Conservation (phyloP, 2,797 vertebrate species). For the Halcyon smyrnensis region DNA sequence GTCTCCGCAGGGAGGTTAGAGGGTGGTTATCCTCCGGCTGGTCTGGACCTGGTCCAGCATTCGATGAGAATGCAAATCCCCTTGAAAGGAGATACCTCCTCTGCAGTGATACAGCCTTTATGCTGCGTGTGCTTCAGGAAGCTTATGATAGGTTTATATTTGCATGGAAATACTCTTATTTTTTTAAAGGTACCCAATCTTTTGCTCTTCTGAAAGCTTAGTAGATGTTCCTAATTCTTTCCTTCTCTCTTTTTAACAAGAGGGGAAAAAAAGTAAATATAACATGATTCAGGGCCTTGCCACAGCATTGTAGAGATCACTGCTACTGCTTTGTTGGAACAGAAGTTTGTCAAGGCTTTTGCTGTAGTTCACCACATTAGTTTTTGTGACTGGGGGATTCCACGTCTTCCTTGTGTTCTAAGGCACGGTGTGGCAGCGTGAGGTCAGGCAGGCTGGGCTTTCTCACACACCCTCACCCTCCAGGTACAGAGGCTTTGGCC, state of each 20-base stretch:
- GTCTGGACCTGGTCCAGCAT: constrained; percentile 65
- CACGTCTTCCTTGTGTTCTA: not conserved
- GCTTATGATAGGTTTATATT: constrained; percentile 25
- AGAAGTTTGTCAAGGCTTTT: not conserved
- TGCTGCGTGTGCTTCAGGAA: constrained; percentile 7
- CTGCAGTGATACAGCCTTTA: constrained; percentile 16
- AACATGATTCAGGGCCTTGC: not conserved
- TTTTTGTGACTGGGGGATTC: not conserved
- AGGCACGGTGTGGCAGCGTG: accelerated
- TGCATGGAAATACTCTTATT: not conserved
- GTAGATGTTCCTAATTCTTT: not conserved
- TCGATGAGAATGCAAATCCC: constrained; percentile 71
- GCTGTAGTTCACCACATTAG: not conserved
- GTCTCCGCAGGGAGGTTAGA: constrained; percentile 58
- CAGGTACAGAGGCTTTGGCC: not conserved
- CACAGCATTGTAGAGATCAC: not conserved
- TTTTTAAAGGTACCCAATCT: not conserved
- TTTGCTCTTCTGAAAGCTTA: not conserved
- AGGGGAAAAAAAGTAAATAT: too few species aligned
- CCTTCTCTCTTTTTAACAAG: not conserved
- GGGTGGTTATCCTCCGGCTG: constrained; percentile 63
- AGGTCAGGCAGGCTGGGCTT: not conserved
- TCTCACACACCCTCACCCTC: accelerated
- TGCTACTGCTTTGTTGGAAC: not conserved
- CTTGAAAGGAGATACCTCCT: constrained; percentile 67